These are phyloP conservation scores for Subacronicta megacephala DNA, from an alignment of 2,888 invertebrate species.

Conservation along the genomic window DNA sequence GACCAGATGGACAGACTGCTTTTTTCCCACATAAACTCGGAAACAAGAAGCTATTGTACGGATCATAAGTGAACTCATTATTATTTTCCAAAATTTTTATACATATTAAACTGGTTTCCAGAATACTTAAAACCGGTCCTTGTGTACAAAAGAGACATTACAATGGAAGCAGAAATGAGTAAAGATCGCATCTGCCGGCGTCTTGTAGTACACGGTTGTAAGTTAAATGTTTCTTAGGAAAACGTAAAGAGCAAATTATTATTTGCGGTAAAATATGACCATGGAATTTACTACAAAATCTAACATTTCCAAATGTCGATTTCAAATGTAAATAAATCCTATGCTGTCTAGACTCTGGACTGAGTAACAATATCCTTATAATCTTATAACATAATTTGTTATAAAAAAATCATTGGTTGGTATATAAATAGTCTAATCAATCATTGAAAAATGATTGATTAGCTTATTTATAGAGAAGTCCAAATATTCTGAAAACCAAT, in stretches of 20 bases:
- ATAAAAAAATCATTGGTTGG: no score
- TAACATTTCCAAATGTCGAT: not conserved
- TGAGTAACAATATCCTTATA: no score
- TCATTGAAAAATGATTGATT: no score
- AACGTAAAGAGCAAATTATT: conserved; percentile 22
- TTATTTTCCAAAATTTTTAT: conserved; percentile 40
- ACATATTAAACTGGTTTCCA: conserved; percentile 36
- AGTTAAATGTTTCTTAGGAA: conserved; percentile 26
- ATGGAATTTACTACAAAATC: not conserved
- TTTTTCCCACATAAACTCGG: conserved; percentile 32
- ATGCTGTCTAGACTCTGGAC: no score
- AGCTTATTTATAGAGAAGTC: no score
- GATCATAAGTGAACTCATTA: conserved; percentile 28
- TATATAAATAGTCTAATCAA: not conserved
- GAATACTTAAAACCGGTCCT: conserved; percentile 35
- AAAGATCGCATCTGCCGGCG: conserved; percentile 46
- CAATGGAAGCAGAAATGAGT: conserved; percentile 31
- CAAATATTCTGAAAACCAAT: no score
- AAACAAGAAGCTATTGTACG: conserved; percentile 30
- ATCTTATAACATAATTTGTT: no score
- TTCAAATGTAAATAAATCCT: no score
- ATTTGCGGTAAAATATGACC: conserved; percentile 13
- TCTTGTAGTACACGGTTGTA: conserved; percentile 24
- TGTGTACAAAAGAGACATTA: conserved; percentile 36
- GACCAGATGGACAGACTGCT: not conserved